Conservation (phyloP, 2,113 vertebrate genomes). For the Ophthalmolycus amberensis region DNA sequence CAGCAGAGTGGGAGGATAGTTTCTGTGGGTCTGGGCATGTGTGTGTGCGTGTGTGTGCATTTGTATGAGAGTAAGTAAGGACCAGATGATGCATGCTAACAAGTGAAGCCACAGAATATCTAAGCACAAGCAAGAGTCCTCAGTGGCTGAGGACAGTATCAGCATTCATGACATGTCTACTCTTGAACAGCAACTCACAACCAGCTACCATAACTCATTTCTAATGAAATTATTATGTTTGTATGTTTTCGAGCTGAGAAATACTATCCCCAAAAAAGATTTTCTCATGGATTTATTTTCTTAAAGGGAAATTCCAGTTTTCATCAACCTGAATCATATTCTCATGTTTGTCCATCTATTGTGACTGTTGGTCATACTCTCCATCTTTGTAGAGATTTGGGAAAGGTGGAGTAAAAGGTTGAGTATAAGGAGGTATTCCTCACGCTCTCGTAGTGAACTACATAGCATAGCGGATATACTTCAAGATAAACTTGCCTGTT, state of each 20-base stretch:
- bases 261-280: not conserved
- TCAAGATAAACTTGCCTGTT: not conserved
- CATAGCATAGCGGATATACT: not conserved
- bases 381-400: not conserved
- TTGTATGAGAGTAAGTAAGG: conserved; percentile 59
- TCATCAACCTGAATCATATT: conserved; percentile 10
- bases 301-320: not conserved
- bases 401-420: not conserved
- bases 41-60: conserved; percentile 44
- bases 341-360: not conserved
- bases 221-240: not conserved
- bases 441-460: not conserved
- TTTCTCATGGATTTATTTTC: conserved; percentile 1
- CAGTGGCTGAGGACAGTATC: conserved; percentile 63
- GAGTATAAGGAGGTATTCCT: not conserved
- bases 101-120: conserved; percentile 83
- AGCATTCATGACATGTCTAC: conserved; percentile 65
- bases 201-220: conserved; percentile 32
- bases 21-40: conserved; percentile 27
- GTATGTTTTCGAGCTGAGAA: conserved; percentile 1
- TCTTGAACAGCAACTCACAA: conserved; percentile 48
- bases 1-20: conserved; percentile 63
- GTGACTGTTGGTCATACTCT: conserved; percentile 1
- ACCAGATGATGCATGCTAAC: conserved; percentile 79
- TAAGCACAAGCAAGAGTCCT: conserved; percentile 71